phyloP scores from a whole-genome alignment of 2,888 invertebrate genomes.

The Andricus curvator region DNA sequence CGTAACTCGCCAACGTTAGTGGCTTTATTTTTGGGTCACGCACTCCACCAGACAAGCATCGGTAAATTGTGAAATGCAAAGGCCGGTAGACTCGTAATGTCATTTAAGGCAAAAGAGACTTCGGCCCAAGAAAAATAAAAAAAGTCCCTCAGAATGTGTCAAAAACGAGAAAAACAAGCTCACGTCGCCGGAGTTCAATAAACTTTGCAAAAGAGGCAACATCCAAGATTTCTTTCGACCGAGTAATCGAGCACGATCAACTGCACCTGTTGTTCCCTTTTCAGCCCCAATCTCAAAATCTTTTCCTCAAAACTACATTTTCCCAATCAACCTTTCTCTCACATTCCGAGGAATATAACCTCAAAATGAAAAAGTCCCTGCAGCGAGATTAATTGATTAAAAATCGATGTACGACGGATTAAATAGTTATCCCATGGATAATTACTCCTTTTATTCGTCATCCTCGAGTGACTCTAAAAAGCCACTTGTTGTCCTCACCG shows the following conservation, averaged over 20 bases:
- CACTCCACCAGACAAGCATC: conserved; percentile 49
- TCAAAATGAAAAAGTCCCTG: not conserved
- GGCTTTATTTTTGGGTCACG: conserved; percentile 59
- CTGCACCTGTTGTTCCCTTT: conserved; percentile 34
- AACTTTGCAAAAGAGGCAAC: not conserved
- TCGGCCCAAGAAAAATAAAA: conserved; percentile 21
- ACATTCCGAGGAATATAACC: not conserved
- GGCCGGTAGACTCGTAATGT: conserved; percentile 25
- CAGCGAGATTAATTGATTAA: not conserved
- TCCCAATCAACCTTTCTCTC: not conserved
- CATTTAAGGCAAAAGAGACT: conserved; percentile 37
- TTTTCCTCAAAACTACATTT: not conserved
- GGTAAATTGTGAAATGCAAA: conserved; percentile 50
- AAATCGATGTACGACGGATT: not conserved
- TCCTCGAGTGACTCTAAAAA: conserved; percentile 37
- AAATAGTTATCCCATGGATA: not conserved
- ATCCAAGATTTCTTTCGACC: conserved; percentile 13
- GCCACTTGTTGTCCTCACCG: conserved; percentile 40
- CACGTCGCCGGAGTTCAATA: conserved; percentile 8
- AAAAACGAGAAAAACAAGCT: conserved; percentile 24
- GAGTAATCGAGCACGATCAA: conserved; percentile 9
- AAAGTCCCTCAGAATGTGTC: conserved; percentile 13
- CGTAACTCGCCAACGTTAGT: conserved; percentile 44
- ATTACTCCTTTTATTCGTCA: conserved; percentile 29
- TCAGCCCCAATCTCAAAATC: conserved; percentile 14